Conservation (phyloP, 1,140 invertebrate species). For the Caenorhabditis latens region DNA sequence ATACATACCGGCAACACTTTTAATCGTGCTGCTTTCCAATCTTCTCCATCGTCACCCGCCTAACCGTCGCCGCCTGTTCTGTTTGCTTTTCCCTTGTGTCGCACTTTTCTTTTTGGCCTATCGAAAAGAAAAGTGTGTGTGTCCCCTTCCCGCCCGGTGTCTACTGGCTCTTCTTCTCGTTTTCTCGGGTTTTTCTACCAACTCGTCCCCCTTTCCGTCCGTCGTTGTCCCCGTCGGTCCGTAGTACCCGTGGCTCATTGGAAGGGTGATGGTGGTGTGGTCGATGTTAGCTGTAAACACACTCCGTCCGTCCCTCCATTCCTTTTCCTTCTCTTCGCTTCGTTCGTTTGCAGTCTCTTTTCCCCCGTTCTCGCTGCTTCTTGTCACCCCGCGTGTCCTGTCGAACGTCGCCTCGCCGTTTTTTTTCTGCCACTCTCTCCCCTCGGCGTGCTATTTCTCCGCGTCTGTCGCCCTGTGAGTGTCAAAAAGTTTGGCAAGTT, state of each 20-base stretch:
- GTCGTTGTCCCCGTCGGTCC: not conserved
- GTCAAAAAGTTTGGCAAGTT: not conserved
- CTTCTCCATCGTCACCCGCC: constrained; percentile 13
- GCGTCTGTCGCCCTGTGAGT: not conserved
- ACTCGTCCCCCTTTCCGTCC: not conserved
- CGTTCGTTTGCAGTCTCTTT: too few relatives aligned
- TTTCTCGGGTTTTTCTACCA: not conserved
- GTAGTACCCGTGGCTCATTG: not conserved
- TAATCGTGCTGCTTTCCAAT: constrained; percentile 14
- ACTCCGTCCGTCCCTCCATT: not conserved
- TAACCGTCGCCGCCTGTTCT: constrained; percentile 51
- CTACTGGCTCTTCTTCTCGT: constrained; percentile 7
- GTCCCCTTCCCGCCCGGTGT: not conserved
- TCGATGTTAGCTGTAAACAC: constrained; percentile 45
- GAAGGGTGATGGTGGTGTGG: constrained; percentile 11
- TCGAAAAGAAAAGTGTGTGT: constrained; percentile 20
- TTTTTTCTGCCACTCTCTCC: not conserved
- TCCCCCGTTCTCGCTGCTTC: too few relatives aligned
- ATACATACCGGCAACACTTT: constrained; percentile 27
- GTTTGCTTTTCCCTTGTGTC: constrained; percentile 12
- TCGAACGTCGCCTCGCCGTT: not conserved
- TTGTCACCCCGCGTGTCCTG: too few relatives aligned
- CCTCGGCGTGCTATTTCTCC: not conserved
- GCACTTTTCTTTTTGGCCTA: constrained; percentile 22
- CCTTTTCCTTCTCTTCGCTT: not conserved